These are phyloP conservation scores for Fundulus diaphanus DNA, from an alignment of 2,797 vertebrate genomes.

Conservation along the genomic window DNA sequence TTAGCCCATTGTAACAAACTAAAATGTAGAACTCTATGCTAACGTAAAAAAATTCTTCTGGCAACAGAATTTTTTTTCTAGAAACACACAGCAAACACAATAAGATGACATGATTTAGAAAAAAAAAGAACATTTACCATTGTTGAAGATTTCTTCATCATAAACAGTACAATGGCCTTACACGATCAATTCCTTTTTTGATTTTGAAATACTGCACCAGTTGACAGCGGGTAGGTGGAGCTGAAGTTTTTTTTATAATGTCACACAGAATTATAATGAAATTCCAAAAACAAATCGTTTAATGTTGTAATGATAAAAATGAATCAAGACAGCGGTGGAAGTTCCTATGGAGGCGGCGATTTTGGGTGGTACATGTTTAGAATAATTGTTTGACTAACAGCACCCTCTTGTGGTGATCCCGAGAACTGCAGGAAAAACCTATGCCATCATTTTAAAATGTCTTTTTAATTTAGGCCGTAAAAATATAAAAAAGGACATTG, in stretches of 20 bases:
- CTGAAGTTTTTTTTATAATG: background rate
- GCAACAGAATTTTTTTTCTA: too few species aligned
- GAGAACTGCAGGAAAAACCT: background rate
- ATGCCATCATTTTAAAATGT: background rate
- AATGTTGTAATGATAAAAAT: background rate
- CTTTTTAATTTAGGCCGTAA: too few species aligned
- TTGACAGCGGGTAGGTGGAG: background rate
- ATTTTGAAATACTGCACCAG: background rate
- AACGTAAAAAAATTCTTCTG: too few species aligned
- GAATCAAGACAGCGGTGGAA: too few species aligned
- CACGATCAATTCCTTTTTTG: background rate
- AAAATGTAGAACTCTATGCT: too few species aligned
- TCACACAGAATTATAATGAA: background rate
- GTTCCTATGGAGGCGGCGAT: background rate
- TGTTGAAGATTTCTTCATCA: too few species aligned
- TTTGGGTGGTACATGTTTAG: background rate
- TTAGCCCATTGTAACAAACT: too few species aligned
- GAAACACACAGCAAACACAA: too few species aligned
- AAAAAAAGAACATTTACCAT: too few species aligned
- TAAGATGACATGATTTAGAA: too few species aligned
- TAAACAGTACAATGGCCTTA: background rate
- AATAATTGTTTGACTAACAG: constrained; percentile 2
- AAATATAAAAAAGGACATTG: too few species aligned
- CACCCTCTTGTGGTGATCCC: constrained; percentile 50
- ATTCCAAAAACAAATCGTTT: background rate